Percentiles rank a stretch among this genome's conserved stretches.
These are phyloP conservation scores for Odontophorus gujanensis DNA, from an alignment of 2,113 vertebrate species.

Conservation along the genomic window DNA sequence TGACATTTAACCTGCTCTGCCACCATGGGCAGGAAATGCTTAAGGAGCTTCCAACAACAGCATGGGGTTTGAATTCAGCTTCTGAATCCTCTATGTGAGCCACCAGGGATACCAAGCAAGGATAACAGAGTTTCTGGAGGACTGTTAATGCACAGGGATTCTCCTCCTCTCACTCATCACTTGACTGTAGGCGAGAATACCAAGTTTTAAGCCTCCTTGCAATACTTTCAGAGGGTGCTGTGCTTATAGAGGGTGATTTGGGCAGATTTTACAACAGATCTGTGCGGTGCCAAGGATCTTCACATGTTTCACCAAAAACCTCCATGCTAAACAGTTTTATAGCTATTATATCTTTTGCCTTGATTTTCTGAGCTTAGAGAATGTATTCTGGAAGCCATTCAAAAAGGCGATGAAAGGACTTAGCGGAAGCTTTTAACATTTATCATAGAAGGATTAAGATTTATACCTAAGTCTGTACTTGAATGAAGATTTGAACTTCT, in stretches of 20 bases:
- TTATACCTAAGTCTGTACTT: background rate
- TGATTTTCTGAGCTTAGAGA: background rate
- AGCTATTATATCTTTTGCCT: background rate
- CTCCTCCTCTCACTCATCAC: background rate
- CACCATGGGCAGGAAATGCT: background rate
- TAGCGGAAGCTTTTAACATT: background rate
- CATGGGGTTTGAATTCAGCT: slow-evolving; percentile 14
- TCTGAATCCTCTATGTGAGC: background rate
- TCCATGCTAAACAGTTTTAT: background rate
- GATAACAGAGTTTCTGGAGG: background rate
- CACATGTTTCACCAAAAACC: background rate
- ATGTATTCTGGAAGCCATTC: background rate
- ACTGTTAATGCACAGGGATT: background rate
- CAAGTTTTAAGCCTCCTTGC: rapidly evolving
- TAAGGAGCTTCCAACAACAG: background rate
- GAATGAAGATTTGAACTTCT: background rate
- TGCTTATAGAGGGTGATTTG: background rate
- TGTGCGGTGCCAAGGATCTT: background rate
- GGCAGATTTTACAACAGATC: background rate
- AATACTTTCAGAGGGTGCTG: background rate
- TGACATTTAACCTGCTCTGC: background rate
- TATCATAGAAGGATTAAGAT: background rate
- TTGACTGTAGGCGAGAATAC: background rate
- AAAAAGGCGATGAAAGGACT: background rate
- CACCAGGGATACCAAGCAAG: background rate